These are phyloP conservation scores for Orchesellides sinensis DNA, from an alignment of 2,888 invertebrate species.

Conservation along the genomic window DNA sequence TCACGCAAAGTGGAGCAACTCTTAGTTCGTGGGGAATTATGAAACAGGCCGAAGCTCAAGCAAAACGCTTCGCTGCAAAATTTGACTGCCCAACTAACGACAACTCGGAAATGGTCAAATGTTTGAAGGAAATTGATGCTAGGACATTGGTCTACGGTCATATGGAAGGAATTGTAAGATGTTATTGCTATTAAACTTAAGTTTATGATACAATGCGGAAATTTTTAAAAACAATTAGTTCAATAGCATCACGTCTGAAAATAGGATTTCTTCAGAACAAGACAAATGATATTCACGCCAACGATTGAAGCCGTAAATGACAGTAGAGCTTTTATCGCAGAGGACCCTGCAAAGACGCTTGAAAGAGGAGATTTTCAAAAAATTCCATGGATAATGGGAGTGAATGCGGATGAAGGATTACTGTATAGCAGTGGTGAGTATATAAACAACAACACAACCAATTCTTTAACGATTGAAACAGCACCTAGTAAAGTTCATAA, in stretches of 20 bases:
- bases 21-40: constrained; percentile 56
- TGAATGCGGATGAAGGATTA: constrained; percentile 67
- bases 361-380: constrained; percentile 49
- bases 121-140: constrained; percentile 64
- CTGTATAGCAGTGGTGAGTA: constrained; percentile 43
- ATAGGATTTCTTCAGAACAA: constrained; percentile 53
- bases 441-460: too few relatives aligned
- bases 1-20: constrained; percentile 61
- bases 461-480: too few relatives aligned
- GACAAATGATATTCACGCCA: constrained; percentile 60
- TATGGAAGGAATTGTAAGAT: constrained; percentile 53
- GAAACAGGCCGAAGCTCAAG: constrained; percentile 53
- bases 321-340: constrained; percentile 49
- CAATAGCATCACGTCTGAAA: background rate
- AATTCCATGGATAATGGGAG: constrained; percentile 68
- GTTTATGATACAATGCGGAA: background rate
- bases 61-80: constrained; percentile 60
- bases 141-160: constrained; percentile 54
- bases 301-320: constrained; percentile 65
- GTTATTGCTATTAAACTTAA: constrained; percentile 6
- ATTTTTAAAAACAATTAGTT: background rate
- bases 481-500: too few relatives aligned
- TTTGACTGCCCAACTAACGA: constrained; percentile 60
- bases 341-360: constrained; percentile 58
- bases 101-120: constrained; percentile 49